phyloP scores from a whole-genome alignment of 2,888 invertebrate genomes.

The Aplocera efformata region DNA sequence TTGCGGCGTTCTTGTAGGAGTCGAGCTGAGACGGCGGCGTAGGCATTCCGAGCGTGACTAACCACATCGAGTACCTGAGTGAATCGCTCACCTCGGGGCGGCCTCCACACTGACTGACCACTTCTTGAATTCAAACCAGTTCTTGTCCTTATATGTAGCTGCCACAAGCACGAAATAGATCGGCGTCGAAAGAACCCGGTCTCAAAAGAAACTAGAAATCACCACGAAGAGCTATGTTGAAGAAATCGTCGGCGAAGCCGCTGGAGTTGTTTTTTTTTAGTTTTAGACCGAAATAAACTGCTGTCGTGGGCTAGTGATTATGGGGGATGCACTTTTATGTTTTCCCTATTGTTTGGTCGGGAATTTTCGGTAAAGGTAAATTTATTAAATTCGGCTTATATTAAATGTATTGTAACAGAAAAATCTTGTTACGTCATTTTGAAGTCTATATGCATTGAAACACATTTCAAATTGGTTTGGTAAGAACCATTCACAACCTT shows the following conservation, averaged over 20 bases:
- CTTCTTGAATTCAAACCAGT: slow-evolving; percentile 69
- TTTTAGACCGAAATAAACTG: slow-evolving; percentile 5
- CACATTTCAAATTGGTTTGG: too few species aligned
- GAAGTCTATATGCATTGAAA: too few species aligned
- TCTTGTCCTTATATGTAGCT: slow-evolving; percentile 48
- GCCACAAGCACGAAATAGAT: slow-evolving; percentile 42
- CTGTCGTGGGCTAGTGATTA: neutral
- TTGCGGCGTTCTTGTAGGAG: slow-evolving; percentile 53
- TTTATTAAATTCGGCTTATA: too few species aligned
- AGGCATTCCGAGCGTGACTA: slow-evolving; percentile 72
- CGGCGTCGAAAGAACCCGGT: slow-evolving; percentile 23
- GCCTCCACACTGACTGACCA: slow-evolving; percentile 63
- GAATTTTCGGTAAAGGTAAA: too few species aligned
- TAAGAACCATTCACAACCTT: too few species aligned
- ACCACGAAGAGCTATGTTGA: slow-evolving; percentile 4
- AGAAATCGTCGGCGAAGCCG: slow-evolving; percentile 7
- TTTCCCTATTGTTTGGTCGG: too few species aligned
- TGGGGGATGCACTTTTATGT: too few species aligned
- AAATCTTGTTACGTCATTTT: too few species aligned
- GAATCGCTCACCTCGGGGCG: slow-evolving; percentile 66
- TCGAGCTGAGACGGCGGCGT: slow-evolving; percentile 45
- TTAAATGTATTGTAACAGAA: too few species aligned
- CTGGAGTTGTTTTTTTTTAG: slow-evolving; percentile 10
- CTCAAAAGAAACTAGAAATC: slow-evolving; percentile 21
- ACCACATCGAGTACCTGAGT: slow-evolving; percentile 55